Conservation (phyloP, 1,140 invertebrate genomes). For the Drosophila lowei region DNA sequence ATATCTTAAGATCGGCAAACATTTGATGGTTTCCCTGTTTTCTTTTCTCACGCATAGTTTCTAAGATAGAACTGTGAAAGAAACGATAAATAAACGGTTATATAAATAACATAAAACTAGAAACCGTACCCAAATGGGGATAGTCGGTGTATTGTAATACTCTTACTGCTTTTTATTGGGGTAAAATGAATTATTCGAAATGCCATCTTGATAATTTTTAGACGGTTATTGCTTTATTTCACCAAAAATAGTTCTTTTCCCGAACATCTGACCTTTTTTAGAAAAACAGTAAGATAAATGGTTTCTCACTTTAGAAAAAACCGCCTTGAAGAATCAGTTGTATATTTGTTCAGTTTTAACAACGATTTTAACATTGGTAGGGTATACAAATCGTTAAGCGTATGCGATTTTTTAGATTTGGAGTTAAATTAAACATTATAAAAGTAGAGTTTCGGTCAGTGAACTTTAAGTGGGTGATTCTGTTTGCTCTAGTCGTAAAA, state of each 20-base stretch:
- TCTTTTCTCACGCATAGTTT: conserved; percentile 42
- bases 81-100: conserved; percentile 46
- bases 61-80: conserved; percentile 39
- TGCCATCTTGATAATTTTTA: no score
- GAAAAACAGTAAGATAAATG: no score
- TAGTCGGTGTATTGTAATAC: background rate
- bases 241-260: no score
- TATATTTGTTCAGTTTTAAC: background rate
- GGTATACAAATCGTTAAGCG: background rate
- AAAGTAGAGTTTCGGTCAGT: conserved; percentile 17
- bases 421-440: background rate
- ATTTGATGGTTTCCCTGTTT: conserved; percentile 25
- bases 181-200: no score
- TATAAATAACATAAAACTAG: conserved; percentile 11
- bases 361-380: background rate
- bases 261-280: no score
- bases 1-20: conserved; percentile 19
- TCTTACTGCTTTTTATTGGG: background rate
- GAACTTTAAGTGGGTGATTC: conserved; percentile 18
- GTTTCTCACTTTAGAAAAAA: no score
- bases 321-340: no score
- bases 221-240: no score
- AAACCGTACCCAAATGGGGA: background rate
- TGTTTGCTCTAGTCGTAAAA: conserved; percentile 2
- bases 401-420: conserved; percentile 12